Percentiles rank a stretch among this genome's conserved stretches.
phyloP scores from a whole-genome alignment of 1,140 invertebrate genomes.

The Chironomus striatipennis region DNA sequence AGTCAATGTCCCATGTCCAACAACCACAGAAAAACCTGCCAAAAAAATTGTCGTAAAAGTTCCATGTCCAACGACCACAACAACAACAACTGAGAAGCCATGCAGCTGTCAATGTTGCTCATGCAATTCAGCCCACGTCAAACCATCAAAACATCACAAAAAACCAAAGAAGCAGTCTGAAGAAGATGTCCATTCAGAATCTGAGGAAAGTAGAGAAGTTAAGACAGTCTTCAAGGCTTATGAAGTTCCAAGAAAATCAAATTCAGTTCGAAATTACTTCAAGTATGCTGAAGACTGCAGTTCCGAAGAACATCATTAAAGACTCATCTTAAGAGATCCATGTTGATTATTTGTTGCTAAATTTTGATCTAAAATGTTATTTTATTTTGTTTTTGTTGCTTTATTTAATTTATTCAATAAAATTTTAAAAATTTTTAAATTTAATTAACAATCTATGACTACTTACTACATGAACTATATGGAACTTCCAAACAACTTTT shows the following conservation, averaged over 20 bases:
- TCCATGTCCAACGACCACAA: constrained; percentile 9
- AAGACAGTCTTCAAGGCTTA: background rate
- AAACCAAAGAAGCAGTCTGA: background rate
- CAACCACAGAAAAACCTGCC: background rate
- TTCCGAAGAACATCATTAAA: no score
- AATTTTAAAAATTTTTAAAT: no score
- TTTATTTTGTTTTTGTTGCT: no score
- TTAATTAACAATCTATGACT: no score
- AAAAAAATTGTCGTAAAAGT: background rate
- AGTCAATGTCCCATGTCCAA: constrained; percentile 6
- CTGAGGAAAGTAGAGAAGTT: background rate
- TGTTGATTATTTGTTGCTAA: no score
- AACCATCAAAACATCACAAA: background rate
- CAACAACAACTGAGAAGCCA: constrained; percentile 1
- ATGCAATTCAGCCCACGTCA: background rate
- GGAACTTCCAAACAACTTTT: no score
- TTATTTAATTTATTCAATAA: no score
- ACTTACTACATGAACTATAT: no score
- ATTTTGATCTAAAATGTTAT: no score
- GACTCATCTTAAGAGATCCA: no score
- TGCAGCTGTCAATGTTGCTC: background rate
- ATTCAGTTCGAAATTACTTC: no score
- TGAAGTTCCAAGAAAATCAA: background rate
- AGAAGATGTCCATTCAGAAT: background rate
- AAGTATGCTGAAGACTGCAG: no score